Conservation (phyloP, 2,888 invertebrate genomes). For the Latrodectus hesperus region DNA sequence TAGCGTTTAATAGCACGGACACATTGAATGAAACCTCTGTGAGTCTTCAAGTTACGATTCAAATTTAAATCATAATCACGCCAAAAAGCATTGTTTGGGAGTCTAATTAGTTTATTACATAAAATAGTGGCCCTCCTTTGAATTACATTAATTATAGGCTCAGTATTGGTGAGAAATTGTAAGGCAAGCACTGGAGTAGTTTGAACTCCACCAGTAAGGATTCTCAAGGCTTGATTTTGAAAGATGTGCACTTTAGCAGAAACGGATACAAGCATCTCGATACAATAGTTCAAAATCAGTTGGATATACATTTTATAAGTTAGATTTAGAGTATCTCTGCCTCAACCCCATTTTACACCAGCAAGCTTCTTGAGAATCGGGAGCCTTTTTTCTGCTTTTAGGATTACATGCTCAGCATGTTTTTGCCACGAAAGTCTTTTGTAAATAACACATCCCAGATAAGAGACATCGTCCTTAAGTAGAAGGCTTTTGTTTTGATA, state of each 20-base stretch:
- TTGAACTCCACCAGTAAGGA: neutral
- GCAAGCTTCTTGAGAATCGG: neutral
- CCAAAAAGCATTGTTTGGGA: too few species aligned
- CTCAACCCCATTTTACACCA: neutral
- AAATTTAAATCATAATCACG: too few species aligned
- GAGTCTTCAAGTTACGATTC: too few species aligned
- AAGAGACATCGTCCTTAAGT: neutral
- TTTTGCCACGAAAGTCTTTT: neutral
- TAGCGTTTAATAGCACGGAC: too few species aligned
- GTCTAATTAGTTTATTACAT: too few species aligned
- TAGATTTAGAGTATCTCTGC: too few species aligned
- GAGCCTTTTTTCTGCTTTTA: neutral
- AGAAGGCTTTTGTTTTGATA: neutral
- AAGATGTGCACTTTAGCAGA: neutral
- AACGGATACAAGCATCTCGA: neutral
- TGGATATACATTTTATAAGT: neutral
- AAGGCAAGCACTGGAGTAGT: too few species aligned
- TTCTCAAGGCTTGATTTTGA: neutral
- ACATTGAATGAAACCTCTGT: too few species aligned
- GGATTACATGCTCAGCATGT: neutral
- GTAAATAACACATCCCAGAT: neutral
- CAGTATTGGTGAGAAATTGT: too few species aligned
- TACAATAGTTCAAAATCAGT: neutral
- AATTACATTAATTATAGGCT: too few species aligned
- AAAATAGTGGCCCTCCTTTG: too few species aligned